Conservation (phyloP, 2,797 vertebrate species). For the Sarcoramphus papa region DNA sequence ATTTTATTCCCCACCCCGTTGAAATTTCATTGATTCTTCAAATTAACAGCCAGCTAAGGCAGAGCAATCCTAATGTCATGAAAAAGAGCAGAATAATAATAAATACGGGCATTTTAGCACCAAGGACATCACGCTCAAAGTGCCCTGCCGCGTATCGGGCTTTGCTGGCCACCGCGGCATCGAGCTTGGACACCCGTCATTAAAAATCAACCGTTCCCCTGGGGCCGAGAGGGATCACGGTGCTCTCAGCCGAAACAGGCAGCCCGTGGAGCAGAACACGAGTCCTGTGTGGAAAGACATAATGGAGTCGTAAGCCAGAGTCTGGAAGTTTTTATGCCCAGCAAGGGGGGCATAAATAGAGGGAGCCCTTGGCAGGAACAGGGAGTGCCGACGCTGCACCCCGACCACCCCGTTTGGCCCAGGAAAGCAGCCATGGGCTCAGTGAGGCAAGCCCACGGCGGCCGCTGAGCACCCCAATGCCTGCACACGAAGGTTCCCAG, state of each 20-base stretch:
- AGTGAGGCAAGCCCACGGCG: rapidly evolving
- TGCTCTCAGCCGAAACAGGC: neutral
- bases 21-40: neutral
- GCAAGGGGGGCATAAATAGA: neutral
- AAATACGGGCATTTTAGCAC: neutral
- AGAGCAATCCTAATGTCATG: neutral
- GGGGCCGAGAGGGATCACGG: rapidly evolving
- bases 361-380: neutral
- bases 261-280: neutral
- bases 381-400: rapidly evolving
- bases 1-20: rapidly evolving
- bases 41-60: neutral
- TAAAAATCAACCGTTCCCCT: rapidly evolving
- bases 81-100: neutral
- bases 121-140: rapidly evolving
- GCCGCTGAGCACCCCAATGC: rapidly evolving
- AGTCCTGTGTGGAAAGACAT: neutral
- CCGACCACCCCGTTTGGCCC: rapidly evolving
- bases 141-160: rapidly evolving
- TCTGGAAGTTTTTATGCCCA: neutral
- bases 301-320: neutral
- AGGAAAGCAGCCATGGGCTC: neutral
- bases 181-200: rapidly evolving
- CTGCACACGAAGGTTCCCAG: rapidly evolving
- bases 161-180: rapidly evolving